Conservation (phyloP, 2,888 invertebrate genomes). For the Nemapogon koenigi region DNA sequence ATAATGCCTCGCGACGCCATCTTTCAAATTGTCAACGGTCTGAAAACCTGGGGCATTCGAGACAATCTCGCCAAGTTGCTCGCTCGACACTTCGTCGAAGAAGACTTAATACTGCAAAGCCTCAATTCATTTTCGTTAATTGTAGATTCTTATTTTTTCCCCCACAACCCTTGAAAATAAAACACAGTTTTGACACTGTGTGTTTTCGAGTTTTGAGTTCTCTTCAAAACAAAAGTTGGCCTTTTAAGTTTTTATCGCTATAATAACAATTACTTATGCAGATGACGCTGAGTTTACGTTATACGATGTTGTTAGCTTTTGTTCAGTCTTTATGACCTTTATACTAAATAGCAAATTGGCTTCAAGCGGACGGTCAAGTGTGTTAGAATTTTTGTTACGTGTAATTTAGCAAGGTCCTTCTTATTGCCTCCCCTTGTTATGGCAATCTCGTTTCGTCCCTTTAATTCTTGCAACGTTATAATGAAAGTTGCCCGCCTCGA, state of each 20-base stretch:
- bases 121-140: slow-evolving; percentile 44
- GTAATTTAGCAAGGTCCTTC: slow-evolving; percentile 4
- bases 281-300: slow-evolving; percentile 21
- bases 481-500: slow-evolving; percentile 3
- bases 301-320: slow-evolving; percentile 27
- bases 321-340: slow-evolving; percentile 18
- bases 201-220: slow-evolving; percentile 3
- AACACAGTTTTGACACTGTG: not conserved
- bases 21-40: slow-evolving; percentile 37
- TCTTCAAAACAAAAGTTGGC: slow-evolving; percentile 13
- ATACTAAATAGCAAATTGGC: slow-evolving; percentile 18
- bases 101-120: slow-evolving; percentile 21
- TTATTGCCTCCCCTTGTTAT: not conserved
- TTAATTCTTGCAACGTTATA: slow-evolving; percentile 21
- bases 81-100: not conserved
- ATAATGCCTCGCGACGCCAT: slow-evolving; percentile 28
- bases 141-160: slow-evolving; percentile 28
- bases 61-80: not conserved
- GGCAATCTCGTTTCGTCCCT: slow-evolving; percentile 14
- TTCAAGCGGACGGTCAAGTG: not conserved
- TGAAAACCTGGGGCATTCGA: slow-evolving; percentile 23
- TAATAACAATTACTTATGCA: slow-evolving; percentile 32
- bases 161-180: slow-evolving; percentile 15
- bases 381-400: slow-evolving; percentile 4
- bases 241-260: slow-evolving; percentile 20